Evolutionary conservation across 2,113 vertebrate genomes (phyloP), one percentile per base, ranked within the genome.

Genomic region (Calidris pugnax): DNA sequence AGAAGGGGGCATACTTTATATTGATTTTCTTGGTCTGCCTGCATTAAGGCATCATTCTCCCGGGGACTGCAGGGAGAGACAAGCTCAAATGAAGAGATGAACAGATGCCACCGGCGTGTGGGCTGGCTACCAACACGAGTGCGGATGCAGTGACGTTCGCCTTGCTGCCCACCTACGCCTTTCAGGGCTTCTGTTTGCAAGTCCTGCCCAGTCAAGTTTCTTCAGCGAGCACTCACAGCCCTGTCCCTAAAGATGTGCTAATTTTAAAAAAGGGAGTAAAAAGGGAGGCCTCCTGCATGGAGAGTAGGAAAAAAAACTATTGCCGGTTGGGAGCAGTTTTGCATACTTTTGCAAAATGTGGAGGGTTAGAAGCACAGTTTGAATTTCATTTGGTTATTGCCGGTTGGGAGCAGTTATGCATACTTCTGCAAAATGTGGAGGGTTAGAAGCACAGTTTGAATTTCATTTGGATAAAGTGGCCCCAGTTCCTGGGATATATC

Each of bases 1-100:
- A 95, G 83, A 95, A 90, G 35, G 79, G 69, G 64, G 12, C 72
- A 95, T 94, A 32, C 43, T 93, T 94, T 56, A 55, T 84, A 94
- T 85, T 93, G 93, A 96, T 97, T 96, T 94, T 86, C 41, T 59
- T 83, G 81, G 73, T 89, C 95, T 95, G 94, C 92, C 89, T 95
- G 95, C 97, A 78, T 83, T 69, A 89, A 93, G 81, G 62, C 94
- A 84, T 83, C 66, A 10, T 85, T 97, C 96, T 92, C 93, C 45
- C 88, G 59, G 95, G 94, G 93, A 71, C 55, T 93, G 68, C 43
- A 20, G 72, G 83, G 73, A 79, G 51, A 86, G 30, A 95, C 27
- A 33, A 53, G 71, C 95, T 87, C 11, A 6, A 28, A 75, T 74
- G 86, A 94, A 35, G 74, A 90, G 93, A 87, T 68, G 94, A 95